phyloP scores from a whole-genome alignment of 2,888 invertebrate species.

The Rhabditoides inermis region DNA sequence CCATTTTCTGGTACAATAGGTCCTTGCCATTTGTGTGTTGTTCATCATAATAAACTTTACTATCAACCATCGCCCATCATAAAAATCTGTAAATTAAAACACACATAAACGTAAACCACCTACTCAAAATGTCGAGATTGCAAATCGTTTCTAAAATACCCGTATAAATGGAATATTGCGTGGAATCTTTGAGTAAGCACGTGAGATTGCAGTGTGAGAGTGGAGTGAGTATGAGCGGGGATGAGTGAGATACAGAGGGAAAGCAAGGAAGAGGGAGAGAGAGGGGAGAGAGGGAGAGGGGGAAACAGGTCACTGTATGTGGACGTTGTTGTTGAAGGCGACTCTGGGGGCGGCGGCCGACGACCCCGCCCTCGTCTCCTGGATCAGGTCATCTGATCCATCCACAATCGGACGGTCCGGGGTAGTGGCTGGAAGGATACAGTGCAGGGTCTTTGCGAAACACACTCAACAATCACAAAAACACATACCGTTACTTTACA shows the following conservation, averaged over 20 bases:
- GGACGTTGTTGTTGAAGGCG: background rate
- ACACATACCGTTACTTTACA: background rate
- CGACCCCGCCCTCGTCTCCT: slow-evolving; percentile 2
- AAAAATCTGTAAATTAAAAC: background rate
- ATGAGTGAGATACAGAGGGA: background rate
- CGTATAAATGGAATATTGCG: no score
- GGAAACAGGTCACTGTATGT: background rate
- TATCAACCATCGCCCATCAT: background rate
- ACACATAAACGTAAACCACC: slow-evolving; percentile 2
- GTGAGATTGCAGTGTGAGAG: background rate
- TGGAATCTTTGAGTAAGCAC: background rate
- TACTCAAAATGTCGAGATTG: slow-evolving; percentile 3
- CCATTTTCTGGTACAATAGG: no score
- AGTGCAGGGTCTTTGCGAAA: slow-evolving; percentile 5
- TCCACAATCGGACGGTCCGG: slow-evolving; percentile 17
- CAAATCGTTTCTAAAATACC: no score
- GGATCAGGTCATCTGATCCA: no score
- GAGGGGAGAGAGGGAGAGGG: background rate
- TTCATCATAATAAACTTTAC: background rate
- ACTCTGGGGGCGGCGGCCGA: background rate
- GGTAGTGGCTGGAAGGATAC: slow-evolving; percentile 15
- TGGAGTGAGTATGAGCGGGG: no score
- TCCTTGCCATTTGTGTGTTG: no score
- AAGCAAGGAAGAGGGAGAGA: background rate
- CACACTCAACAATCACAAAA: background rate